phyloP scores from a whole-genome alignment of 1,140 invertebrate genomes.

The Conopomorpha cramerella region DNA sequence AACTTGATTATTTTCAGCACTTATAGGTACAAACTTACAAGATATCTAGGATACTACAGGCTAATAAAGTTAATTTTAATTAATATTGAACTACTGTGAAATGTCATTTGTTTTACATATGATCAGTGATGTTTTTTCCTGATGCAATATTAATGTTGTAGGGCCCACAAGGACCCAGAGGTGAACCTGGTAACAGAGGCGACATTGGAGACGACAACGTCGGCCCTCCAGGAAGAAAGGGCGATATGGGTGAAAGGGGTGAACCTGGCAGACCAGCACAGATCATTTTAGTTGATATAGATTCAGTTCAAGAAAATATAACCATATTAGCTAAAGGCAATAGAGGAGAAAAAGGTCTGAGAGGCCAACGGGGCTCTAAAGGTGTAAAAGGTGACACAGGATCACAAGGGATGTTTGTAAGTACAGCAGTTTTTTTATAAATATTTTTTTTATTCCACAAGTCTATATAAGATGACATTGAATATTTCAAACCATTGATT shows the following conservation, averaged over 20 bases:
- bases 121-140: no score
- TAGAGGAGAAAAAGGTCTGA: constrained; percentile 44
- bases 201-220: constrained; percentile 58
- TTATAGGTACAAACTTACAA: no score
- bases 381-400: constrained; percentile 28
- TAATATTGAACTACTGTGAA: no score
- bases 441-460: no score
- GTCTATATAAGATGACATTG: no score
- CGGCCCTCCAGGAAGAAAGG: constrained; percentile 63
- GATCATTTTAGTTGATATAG: constrained; percentile 8
- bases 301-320: constrained; percentile 19
- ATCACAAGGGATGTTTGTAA: no score
- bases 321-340: constrained; percentile 41
- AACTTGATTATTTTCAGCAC: constrained; percentile 1
- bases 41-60: no score
- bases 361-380: constrained; percentile 39
- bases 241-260: constrained; percentile 56
- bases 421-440: no score
- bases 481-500: no score
- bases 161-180: constrained; percentile 57
- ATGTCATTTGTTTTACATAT: no score
- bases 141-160: no score
- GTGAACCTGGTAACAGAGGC: constrained; percentile 63
- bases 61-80: no score
- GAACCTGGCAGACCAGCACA: constrained; percentile 31